Conservation (phyloP, 2,113 vertebrate species). For the Neomonachus schauinslandi region DNA sequence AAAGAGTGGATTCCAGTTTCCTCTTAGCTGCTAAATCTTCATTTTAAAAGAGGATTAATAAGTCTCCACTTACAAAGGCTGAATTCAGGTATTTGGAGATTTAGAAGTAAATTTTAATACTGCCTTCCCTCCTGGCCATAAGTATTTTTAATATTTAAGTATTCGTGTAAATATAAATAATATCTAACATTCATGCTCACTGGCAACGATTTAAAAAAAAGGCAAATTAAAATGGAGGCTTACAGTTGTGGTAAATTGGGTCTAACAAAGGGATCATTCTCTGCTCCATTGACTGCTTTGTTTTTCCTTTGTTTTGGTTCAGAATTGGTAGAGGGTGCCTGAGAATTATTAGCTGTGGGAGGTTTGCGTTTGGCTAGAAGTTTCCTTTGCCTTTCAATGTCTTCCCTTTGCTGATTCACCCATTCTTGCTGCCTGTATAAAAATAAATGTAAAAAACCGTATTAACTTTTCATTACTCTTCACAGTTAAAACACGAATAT, state of each 20-base stretch:
- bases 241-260: constrained; percentile 99
- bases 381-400: constrained; percentile 99
- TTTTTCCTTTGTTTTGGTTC: constrained; percentile 99
- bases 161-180: constrained; percentile 49
- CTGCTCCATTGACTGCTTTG: constrained; percentile 98
- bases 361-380: constrained; percentile 98
- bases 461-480: constrained; percentile 75
- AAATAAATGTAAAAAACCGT: constrained; percentile 71
- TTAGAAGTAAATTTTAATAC: constrained; percentile 49
- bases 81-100: constrained; percentile 7
- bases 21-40: not conserved
- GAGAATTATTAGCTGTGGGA: constrained; percentile 95
- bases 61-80: constrained; percentile 23
- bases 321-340: constrained; percentile 95
- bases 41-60: constrained; percentile 37
- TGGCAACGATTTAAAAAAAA: constrained; percentile 34
- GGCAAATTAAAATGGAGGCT: constrained; percentile 83
- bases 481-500: constrained; percentile 42
- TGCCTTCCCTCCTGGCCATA: not conserved
- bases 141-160: constrained; percentile 36
- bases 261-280: constrained; percentile 99
- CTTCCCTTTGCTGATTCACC: constrained; percentile 99
- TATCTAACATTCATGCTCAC: constrained; percentile 4
- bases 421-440: constrained; percentile 95
- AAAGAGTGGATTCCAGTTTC: not conserved